Evolutionary conservation across 2,113 vertebrate species (phyloP).

Genomic region (Ursus arctos): DNA sequence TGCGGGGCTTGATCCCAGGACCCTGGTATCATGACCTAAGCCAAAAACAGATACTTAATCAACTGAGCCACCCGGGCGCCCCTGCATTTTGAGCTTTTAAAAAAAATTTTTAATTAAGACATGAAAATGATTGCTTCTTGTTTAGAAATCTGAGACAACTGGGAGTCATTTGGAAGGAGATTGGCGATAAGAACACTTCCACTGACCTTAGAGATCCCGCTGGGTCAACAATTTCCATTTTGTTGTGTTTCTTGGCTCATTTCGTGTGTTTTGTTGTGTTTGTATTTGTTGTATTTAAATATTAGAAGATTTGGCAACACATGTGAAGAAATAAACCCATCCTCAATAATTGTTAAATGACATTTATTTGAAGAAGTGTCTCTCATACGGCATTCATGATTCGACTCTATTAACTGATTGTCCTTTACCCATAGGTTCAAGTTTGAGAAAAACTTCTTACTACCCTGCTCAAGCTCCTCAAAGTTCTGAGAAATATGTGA

Average conservation of each 20-base stretch:
- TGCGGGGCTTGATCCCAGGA: too few species aligned
- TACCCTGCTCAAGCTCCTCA: background rate
- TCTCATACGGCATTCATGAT: background rate
- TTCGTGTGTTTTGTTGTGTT: background rate
- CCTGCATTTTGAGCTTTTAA: background rate
- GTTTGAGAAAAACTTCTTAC: background rate
- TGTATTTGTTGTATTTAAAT: background rate
- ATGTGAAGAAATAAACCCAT: constrained; percentile 9
- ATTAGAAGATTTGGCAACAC: constrained; percentile 26
- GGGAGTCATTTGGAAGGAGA: background rate
- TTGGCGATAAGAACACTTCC: background rate
- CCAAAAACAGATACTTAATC: too few species aligned
- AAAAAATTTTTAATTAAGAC: background rate
- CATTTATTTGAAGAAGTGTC: background rate
- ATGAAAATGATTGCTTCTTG: background rate
- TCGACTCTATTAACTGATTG: background rate
- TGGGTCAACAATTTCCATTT: background rate
- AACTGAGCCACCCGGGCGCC: too few species aligned
- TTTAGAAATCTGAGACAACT: constrained; percentile 3
- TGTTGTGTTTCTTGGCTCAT: background rate
- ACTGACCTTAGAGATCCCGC: background rate
- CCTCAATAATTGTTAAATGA: background rate
- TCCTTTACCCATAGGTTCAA: background rate
- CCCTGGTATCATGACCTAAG: too few species aligned
- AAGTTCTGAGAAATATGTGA: background rate